phyloP scores from a whole-genome alignment of 2,113 vertebrate genomes.

The Lophura nycthemera region DNA sequence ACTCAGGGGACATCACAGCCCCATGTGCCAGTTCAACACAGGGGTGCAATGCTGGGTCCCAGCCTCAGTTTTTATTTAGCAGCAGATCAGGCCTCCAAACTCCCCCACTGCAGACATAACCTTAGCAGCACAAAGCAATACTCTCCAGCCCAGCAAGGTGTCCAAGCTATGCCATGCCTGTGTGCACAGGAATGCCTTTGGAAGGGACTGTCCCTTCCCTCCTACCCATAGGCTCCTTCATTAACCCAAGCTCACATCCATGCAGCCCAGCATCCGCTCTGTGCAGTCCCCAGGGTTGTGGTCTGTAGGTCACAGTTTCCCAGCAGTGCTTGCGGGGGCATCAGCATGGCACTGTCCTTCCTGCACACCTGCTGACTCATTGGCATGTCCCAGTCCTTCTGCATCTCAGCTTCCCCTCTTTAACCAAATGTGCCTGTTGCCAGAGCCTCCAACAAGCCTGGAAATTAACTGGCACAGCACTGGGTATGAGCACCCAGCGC shows the following conservation, averaged over 20 bases:
- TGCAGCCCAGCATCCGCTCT: too few species aligned
- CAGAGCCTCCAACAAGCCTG: neutral
- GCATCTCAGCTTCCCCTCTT: too few species aligned
- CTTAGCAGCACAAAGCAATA: neutral
- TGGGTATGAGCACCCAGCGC: neutral
- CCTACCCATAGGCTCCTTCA: rapidly evolving
- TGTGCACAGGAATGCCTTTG: neutral
- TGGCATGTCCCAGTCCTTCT: too few species aligned
- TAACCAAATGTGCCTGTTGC: too few species aligned
- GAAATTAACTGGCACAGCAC: neutral
- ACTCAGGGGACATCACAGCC: neutral
- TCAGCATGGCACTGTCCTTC: too few species aligned
- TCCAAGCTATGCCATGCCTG: neutral
- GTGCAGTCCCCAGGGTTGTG: too few species aligned
- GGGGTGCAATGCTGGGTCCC: neutral
- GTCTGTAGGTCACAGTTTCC: too few species aligned
- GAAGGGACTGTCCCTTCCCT: neutral
- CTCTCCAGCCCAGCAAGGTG: neutral
- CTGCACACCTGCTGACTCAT: too few species aligned
- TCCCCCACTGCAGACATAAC: neutral
- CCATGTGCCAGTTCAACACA: rapidly evolving
- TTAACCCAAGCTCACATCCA: too few species aligned
- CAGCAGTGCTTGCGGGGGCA: too few species aligned
- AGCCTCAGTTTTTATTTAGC: neutral
- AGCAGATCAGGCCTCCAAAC: neutral